Percentiles rank a stretch among this genome's conserved stretches.
These are phyloP conservation scores for Eurytoma adleriae DNA, from an alignment of 2,888 invertebrate species.

Conservation along the genomic window DNA sequence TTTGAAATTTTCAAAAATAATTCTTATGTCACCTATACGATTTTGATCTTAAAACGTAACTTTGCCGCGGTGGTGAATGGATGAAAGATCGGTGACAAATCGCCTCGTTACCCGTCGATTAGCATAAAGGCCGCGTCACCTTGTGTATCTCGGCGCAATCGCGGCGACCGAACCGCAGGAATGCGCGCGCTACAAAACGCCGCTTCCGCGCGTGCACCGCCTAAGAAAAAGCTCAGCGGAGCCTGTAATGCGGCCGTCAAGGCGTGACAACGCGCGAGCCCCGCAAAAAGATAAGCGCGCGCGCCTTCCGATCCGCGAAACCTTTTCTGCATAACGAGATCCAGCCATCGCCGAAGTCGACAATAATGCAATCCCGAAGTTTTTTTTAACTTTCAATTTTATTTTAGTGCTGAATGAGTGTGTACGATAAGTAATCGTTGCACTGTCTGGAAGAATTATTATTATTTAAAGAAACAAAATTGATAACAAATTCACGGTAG, in stretches of 20 bases:
- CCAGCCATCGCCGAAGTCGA: no score
- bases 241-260: conserved; percentile 72
- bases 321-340: no score
- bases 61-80: no score
- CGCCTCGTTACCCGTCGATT: conserved; percentile 43
- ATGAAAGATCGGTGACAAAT: conserved; percentile 3
- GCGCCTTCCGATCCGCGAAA: not conserved
- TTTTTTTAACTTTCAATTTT: no score
- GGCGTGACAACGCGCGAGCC: conserved; percentile 64
- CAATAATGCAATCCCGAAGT: no score
- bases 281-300: conserved; percentile 21
- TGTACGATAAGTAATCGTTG: no score
- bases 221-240: conserved; percentile 67
- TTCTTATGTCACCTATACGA: not conserved
- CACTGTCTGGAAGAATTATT: no score
- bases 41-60: not conserved
- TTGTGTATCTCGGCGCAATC: not conserved
- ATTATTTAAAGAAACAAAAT: no score
- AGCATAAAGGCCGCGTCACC: conserved; percentile 44
- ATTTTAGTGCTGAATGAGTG: no score
- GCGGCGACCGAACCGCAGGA: conserved; percentile 21
- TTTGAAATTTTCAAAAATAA: no score
- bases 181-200: conserved; percentile 36
- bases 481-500: no score
- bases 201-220: conserved; percentile 39